A percentile compares a stretch with the other conserved stretches of the same genome.
These are phyloP conservation scores for Armadillidium nasatum DNA, from an alignment of 1,140 invertebrate genomes.

Conservation along the genomic window DNA sequence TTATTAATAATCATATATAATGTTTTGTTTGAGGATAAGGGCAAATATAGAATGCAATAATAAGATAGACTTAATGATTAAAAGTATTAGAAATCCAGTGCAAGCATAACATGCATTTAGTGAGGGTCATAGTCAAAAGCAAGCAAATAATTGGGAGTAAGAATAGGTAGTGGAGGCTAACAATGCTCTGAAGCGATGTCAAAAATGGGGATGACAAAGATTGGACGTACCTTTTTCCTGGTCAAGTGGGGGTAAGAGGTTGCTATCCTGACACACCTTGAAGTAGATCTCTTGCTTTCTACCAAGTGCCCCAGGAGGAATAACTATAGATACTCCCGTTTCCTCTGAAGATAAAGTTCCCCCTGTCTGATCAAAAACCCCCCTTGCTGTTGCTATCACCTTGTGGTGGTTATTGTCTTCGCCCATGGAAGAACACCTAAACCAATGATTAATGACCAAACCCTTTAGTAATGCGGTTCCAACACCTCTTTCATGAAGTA, in stretches of 20 bases:
- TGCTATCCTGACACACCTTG: slow-evolving; percentile 66
- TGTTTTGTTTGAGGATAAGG: no score
- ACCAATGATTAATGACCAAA: neutral
- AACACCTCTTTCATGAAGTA: neutral
- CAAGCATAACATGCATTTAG: no score
- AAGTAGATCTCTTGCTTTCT: slow-evolving; percentile 90
- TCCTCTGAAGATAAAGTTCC: slow-evolving; percentile 75
- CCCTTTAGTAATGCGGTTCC: neutral
- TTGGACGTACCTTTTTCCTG: slow-evolving; percentile 71
- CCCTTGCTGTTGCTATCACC: slow-evolving; percentile 58
- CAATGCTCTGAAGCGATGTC: no score
- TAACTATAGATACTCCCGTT: slow-evolving; percentile 82
- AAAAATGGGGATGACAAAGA: neutral
- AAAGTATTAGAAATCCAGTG: no score
- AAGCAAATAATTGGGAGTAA: no score
- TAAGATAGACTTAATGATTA: no score
- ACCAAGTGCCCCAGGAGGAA: slow-evolving; percentile 79
- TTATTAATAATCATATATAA: no score
- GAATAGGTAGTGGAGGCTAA: no score
- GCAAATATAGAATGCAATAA: no score
- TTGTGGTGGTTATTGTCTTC: slow-evolving; percentile 38
- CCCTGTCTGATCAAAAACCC: slow-evolving; percentile 70
- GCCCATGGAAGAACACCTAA: neutral
- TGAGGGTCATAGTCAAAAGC: no score
- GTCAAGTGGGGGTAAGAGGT: slow-evolving; percentile 73